phyloP scores from a whole-genome alignment of 2,888 invertebrate genomes.

The Ernsta delagoae region DNA sequence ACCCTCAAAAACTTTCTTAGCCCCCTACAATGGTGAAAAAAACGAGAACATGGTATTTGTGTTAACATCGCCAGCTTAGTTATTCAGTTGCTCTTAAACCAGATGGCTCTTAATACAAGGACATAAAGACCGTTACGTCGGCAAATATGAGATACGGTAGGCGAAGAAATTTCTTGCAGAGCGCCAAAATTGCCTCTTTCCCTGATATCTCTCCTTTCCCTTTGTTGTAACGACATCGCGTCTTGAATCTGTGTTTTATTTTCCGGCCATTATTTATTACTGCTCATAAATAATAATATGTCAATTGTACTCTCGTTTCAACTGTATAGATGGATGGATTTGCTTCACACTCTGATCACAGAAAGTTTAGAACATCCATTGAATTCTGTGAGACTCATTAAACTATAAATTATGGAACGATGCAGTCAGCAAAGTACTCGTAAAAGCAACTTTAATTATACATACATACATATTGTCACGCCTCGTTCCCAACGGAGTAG shows the following conservation, averaged over 20 bases:
- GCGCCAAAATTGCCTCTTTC: constrained; percentile 76
- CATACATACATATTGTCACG: no score
- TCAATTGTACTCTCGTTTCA: not conserved
- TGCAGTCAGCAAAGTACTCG: no score
- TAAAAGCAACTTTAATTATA: no score
- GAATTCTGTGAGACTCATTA: no score
- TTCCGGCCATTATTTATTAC: constrained; percentile 48
- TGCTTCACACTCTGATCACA: not conserved
- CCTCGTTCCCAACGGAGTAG: no score
- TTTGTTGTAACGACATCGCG: constrained; percentile 59
- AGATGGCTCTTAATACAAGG: constrained; percentile 45
- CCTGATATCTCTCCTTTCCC: constrained; percentile 63
- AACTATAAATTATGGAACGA: no score
- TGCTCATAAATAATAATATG: constrained; percentile 37
- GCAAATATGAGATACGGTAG: constrained; percentile 47
- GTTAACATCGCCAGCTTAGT: constrained; percentile 51
- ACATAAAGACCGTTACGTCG: constrained; percentile 42
- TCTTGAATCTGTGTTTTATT: constrained; percentile 64
- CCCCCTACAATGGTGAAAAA: constrained; percentile 54
- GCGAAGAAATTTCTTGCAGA: constrained; percentile 59
- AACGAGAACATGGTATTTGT: constrained; percentile 59
- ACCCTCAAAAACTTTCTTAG: constrained; percentile 56
- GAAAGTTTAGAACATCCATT: no score
- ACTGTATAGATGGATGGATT: not conserved
- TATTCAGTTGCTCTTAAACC: constrained; percentile 35